Evolutionary conservation across 2,888 invertebrate species (phyloP).

Genomic region (Hetaerina titia): DNA sequence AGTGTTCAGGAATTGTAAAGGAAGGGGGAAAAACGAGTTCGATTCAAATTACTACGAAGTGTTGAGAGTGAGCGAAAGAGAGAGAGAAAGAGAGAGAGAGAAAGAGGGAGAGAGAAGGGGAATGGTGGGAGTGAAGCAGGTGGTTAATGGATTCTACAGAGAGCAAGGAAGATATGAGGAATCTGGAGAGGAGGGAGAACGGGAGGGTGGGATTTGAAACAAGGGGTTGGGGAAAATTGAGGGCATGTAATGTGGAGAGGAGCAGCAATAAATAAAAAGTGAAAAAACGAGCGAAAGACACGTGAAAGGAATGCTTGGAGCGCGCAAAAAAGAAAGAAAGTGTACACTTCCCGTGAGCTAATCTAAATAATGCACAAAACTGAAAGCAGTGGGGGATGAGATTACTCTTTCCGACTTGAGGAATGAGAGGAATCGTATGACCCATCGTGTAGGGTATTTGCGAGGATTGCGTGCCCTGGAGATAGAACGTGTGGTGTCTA

Average conservation of each 20-base stretch:
- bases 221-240: background rate
- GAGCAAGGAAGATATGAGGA: conserved; percentile 27
- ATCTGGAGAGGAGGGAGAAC: background rate
- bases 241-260: background rate
- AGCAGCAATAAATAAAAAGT: conserved; percentile 1
- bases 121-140: conserved; percentile 6
- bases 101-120: background rate
- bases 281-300: conserved; percentile 13
- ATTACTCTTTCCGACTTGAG: background rate
- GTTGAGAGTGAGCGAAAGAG: conserved; percentile 1
- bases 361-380: conserved; percentile 39
- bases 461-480: background rate
- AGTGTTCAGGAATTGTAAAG: background rate
- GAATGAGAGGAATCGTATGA: background rate
- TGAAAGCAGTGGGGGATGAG: conserved; percentile 16
- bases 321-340: background rate
- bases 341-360: background rate
- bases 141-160: conserved; percentile 18
- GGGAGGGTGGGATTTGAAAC: background rate
- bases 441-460: conserved; percentile 15
- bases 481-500: conserved; percentile 10
- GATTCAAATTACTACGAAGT: conserved; percentile 26
- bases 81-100: background rate
- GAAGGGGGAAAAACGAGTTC: background rate
- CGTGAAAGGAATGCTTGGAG: conserved; percentile 11